These are phyloP conservation scores for Symphodus melops DNA, from an alignment of 2,113 vertebrate species.

Conservation along the genomic window DNA sequence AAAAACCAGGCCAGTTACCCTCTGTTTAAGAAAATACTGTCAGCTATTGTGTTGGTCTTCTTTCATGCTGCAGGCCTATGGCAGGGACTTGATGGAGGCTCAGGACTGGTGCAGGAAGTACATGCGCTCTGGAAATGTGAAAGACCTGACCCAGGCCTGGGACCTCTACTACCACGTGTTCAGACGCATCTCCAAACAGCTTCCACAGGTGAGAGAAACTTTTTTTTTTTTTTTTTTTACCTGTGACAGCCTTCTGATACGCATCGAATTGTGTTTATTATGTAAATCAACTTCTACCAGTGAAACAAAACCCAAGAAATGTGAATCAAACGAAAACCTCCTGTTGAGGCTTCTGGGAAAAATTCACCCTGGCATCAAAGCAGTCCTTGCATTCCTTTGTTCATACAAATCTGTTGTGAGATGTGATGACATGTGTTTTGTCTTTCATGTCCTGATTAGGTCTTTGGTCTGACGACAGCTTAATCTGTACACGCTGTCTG, in stretches of 20 bases:
- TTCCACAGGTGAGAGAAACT: constrained; percentile 90
- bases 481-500: background rate
- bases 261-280: background rate
- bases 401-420: constrained; percentile 18
- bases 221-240: background rate
- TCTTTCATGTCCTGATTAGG: constrained; percentile 9
- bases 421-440: constrained; percentile 33
- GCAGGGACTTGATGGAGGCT: constrained; percentile 98
- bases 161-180: constrained; percentile 99
- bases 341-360: background rate
- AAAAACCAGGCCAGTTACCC: too few species aligned
- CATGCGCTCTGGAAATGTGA: constrained; percentile 98
- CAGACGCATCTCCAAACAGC: constrained; percentile 96
- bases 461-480: constrained; percentile 34
- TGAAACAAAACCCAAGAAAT: background rate
- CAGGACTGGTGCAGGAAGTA: constrained; percentile 99
- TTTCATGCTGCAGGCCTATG: constrained; percentile 88
- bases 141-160: constrained; percentile 98
- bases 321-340: background rate
- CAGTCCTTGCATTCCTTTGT: constrained; percentile 9
- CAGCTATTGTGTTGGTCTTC: constrained; percentile 19
- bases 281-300: background rate
- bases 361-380: constrained; percentile 16
- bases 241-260: background rate
- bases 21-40: too few species aligned